Conservation (phyloP, 2,797 vertebrate species). For the Urosaurus nigricauda region DNA sequence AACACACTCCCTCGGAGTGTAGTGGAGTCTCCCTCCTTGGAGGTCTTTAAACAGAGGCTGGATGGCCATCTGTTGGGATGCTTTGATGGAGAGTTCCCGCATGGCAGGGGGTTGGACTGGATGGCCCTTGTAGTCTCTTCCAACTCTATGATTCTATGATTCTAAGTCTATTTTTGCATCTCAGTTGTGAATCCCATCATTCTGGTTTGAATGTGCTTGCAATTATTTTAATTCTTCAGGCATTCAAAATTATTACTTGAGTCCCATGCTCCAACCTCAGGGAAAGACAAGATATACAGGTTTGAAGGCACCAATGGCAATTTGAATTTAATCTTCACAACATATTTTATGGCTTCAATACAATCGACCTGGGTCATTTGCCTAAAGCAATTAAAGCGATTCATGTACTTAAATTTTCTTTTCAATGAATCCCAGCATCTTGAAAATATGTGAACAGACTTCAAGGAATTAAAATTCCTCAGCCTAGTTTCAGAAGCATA, state of each 20-base stretch:
- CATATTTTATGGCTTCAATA: not conserved
- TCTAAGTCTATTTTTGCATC: not conserved
- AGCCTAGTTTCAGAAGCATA: constrained; percentile 14
- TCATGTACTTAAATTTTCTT: not conserved
- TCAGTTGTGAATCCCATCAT: not conserved
- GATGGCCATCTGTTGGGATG: too few relatives aligned
- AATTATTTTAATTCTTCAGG: not conserved
- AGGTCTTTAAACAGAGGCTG: too few relatives aligned
- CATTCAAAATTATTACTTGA: constrained; percentile 2
- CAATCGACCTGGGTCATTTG: constrained; percentile 32
- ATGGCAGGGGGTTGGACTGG: too few relatives aligned
- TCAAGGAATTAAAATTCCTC: constrained; percentile 33
- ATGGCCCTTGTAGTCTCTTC: too few relatives aligned
- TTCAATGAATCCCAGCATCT: not conserved
- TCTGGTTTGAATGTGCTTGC: not conserved
- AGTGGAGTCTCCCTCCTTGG: too few relatives aligned
- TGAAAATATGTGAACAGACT: constrained; percentile 49
- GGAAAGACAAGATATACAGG: not conserved
- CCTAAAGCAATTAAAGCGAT: constrained; percentile 43
- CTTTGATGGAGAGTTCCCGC: too few relatives aligned
- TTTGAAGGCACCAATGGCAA: constrained; percentile 16
- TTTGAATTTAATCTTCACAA: not conserved
- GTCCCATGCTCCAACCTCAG: not conserved
- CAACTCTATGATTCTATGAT: too few relatives aligned
- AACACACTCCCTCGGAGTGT: too few relatives aligned